Evolutionary conservation across 2,113 vertebrate genomes (phyloP), one percentile per base, ranked within the genome.

Genomic region (Corvus cornix): DNA sequence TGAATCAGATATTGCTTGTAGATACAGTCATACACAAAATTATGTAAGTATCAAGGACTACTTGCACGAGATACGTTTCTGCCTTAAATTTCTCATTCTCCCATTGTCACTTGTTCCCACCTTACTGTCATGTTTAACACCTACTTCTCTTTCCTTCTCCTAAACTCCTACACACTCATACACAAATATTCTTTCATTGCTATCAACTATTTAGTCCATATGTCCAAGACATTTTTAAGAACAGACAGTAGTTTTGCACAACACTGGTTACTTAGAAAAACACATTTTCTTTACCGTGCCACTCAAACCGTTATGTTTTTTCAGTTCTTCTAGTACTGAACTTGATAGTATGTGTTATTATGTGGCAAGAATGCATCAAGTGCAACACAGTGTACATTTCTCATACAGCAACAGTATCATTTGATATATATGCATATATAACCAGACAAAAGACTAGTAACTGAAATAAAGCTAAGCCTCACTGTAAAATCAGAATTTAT

Each of bases 61-160:
- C 43, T 30, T 95, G 41, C 37, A 86, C 26, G 68, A 89, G 82
- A 90, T 23, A 51, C 2, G 26, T 39, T 88, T 73, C 87, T 85
- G 51, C 70, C 67, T 87, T 66, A 82, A 53, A 91, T 85, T 91
- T 90, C 81, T 93, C 81, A 58, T 87, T 90, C 70, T 67, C 43
- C 55, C 66, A 91, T 76, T 92, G 91, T 84, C 89, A 96, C 73
- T 90, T 94, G 84, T 84, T 55, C 72, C 76, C 92, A 96, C 76
- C 76, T 88, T 62, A 80, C 86, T 93, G 93, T 95, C 91, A 92
- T 95, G 53, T 51, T 84, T 92, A 78, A 93, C 94, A 92, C 73
- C 93, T 95, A 84, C 91, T 89, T 81, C 66, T 91, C 53, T 35
- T 93, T 88, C 79, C 60, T 83, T 93, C 88, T 93, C 41, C 39